Conservation (phyloP, 2,888 invertebrate species). For the Gnatocerus cornutus region DNA sequence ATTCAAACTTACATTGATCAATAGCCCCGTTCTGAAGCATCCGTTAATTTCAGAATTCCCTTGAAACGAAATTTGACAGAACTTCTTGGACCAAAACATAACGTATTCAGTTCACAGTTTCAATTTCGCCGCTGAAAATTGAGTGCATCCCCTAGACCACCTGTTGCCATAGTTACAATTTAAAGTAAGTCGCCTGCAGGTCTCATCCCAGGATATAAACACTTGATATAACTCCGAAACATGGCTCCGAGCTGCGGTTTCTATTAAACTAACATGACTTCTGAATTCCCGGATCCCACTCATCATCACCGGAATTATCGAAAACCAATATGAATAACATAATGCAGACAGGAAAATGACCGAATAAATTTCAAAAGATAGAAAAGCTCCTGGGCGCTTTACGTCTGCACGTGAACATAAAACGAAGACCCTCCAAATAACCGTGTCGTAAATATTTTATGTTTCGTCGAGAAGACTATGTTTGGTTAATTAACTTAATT, state of each 20-base stretch:
- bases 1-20: too few relatives aligned
- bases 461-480: slow-evolving; percentile 3
- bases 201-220: slow-evolving; percentile 43
- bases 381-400: neutral
- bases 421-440: neutral
- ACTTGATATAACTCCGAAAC: slow-evolving; percentile 40
- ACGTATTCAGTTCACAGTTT: slow-evolving; percentile 50
- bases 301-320: slow-evolving; percentile 9
- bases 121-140: slow-evolving; percentile 47
- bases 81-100: slow-evolving; percentile 33
- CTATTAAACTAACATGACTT: slow-evolving; percentile 32
- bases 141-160: slow-evolving; percentile 44
- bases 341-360: neutral
- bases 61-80: slow-evolving; percentile 15
- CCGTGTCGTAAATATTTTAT: slow-evolving; percentile 9
- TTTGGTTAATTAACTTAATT: slow-evolving; percentile 30
- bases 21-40: too few relatives aligned
- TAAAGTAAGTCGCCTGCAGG: slow-evolving; percentile 42
- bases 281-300: slow-evolving; percentile 15
- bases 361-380: neutral
- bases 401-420: neutral
- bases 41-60: neutral
- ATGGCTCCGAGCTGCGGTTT: slow-evolving; percentile 28
- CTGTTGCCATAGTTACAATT: slow-evolving; percentile 45
- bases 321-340: slow-evolving; percentile 14